phyloP scores from a whole-genome alignment of 2,113 vertebrate species.

The Ammodytes marinus region DNA sequence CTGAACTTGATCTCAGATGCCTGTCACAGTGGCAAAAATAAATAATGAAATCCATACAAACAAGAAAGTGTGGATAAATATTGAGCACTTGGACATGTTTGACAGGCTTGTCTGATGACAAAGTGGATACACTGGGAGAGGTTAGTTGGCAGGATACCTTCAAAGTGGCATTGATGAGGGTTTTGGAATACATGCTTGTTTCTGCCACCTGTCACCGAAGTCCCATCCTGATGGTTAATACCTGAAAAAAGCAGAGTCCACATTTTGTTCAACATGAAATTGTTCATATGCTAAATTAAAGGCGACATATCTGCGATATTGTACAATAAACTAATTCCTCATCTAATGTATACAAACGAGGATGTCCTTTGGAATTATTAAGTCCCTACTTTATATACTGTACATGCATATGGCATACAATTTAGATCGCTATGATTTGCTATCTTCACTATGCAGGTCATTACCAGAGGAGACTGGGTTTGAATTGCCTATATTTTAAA shows the following conservation, averaged over 20 bases:
- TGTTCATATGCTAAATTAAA: conserved; percentile 1
- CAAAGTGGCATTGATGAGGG: conserved; percentile 20
- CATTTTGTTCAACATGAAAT: conserved; percentile 14
- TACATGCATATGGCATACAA: conserved; percentile 33
- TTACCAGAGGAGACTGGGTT: not conserved
- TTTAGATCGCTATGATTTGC: not conserved
- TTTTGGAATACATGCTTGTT: conserved; percentile 2
- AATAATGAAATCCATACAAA: not conserved
- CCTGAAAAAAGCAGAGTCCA: conserved; percentile 63
- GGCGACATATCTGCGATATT: not conserved
- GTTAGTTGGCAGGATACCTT: conserved; percentile 49
- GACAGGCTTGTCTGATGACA: conserved; percentile 53
- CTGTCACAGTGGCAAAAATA: conserved; percentile 30
- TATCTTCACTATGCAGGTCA: conserved; percentile 2
- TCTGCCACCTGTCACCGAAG: conserved; percentile 13
- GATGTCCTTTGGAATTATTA: not conserved
- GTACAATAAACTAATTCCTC: not conserved
- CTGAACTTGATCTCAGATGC: conserved; percentile 53
- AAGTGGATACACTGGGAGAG: conserved; percentile 38
- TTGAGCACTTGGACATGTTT: conserved; percentile 55
- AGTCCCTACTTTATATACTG: conserved; percentile 15
- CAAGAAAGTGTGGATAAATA: conserved; percentile 19
- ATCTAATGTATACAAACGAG: conserved; percentile 13
- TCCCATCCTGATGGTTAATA: conserved; percentile 61
- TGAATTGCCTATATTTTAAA: not conserved